phyloP scores from a whole-genome alignment of 2,113 vertebrate species.

The Micromys minutus region DNA sequence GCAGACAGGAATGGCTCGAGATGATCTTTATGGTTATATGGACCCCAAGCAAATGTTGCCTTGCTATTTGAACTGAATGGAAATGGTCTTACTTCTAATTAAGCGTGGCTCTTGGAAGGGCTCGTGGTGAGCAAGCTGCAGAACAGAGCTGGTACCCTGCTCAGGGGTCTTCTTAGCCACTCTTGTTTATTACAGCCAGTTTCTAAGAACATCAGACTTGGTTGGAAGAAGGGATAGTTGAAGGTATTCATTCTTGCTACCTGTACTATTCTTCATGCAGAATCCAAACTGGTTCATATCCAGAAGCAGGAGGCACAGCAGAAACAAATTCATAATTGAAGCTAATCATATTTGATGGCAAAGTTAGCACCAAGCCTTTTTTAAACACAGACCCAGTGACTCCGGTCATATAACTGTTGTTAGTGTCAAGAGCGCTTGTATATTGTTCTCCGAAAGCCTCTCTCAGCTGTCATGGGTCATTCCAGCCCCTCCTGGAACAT shows the following conservation, averaged over 20 bases:
- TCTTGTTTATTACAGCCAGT: not conserved
- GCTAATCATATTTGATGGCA: not conserved
- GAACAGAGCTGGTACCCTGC: rapidly evolving
- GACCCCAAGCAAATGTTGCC: not conserved
- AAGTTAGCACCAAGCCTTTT: constrained; percentile 29
- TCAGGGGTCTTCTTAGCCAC: not conserved
- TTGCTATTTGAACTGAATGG: not conserved
- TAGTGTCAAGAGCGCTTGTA: not conserved
- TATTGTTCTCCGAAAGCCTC: constrained; percentile 6
- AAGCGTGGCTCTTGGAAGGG: not conserved
- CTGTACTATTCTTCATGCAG: rapidly evolving
- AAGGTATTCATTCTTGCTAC: not conserved
- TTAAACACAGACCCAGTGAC: not conserved
- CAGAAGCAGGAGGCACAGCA: not conserved
- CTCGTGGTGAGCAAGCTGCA: not conserved
- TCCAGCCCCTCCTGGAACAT: constrained; percentile 64
- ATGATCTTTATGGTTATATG: not conserved
- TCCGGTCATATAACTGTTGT: constrained; percentile 21
- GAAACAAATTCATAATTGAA: constrained; percentile 54
- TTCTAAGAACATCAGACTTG: not conserved
- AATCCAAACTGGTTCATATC: not conserved
- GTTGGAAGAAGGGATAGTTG: not conserved
- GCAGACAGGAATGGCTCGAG: not conserved
- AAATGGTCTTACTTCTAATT: not conserved
- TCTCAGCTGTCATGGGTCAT: constrained; percentile 58